Conservation (phyloP, 2,797 vertebrate species). For the Malurus splendens region DNA sequence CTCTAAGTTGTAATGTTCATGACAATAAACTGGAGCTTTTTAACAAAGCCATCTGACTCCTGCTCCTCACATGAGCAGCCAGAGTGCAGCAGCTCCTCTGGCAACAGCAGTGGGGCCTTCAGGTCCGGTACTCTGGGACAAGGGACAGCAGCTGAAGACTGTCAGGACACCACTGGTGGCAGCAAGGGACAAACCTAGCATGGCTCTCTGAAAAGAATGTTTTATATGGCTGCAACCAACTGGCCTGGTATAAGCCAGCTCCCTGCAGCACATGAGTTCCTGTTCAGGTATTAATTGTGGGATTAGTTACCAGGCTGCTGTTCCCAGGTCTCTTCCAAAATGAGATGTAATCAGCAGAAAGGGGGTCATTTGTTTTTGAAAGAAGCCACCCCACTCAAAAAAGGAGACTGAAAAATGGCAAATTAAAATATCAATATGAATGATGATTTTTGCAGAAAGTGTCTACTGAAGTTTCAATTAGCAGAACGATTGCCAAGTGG, state of each 20-base stretch:
- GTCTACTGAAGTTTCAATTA: background rate
- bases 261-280: background rate
- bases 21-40: background rate
- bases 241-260: background rate
- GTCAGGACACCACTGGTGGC: background rate
- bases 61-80: background rate
- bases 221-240: background rate
- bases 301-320: background rate
- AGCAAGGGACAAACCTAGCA: background rate
- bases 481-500: background rate
- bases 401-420: background rate
- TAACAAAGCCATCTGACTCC: fast-evolving
- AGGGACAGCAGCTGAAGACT: background rate
- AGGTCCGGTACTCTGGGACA: background rate
- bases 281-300: background rate
- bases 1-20: background rate
- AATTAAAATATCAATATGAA: background rate
- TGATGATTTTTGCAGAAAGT: background rate
- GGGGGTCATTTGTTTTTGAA: background rate
- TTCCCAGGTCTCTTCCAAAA: background rate
- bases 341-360: background rate
- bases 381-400: background rate
- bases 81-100: background rate
- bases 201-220: background rate
- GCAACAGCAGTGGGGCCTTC: background rate